These are phyloP conservation scores for Mimas tiliae DNA, from an alignment of 2,888 invertebrate species.

Conservation along the genomic window DNA sequence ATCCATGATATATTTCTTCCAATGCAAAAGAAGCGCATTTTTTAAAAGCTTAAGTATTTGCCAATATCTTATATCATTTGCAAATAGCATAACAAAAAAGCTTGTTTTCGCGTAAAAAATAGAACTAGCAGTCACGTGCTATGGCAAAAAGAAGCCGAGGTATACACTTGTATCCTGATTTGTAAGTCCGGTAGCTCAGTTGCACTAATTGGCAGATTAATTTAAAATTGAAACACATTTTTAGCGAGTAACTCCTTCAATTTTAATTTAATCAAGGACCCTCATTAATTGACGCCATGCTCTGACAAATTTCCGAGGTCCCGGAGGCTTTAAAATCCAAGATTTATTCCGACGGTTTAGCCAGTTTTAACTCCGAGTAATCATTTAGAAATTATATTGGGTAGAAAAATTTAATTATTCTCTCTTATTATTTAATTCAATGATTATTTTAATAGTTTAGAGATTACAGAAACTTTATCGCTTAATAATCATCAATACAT, in stretches of 20 bases:
- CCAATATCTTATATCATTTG: background rate
- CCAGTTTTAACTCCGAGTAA: background rate
- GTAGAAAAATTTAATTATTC: background rate
- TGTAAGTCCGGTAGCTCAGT: background rate
- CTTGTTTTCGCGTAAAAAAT: conserved; percentile 12
- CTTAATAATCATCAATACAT: no score
- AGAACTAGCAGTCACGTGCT: background rate
- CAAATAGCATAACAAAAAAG: background rate
- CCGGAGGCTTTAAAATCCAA: conserved; percentile 34
- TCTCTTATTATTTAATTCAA: background rate
- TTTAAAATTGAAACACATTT: conserved; percentile 28
- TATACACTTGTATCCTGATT: conserved; percentile 6
- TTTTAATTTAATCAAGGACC: conserved; percentile 41
- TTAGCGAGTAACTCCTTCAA: conserved; percentile 36
- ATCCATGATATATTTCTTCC: no score
- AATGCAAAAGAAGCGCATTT: no score
- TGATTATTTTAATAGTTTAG: background rate
- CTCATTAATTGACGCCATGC: conserved; percentile 38
- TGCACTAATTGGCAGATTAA: conserved; percentile 23
- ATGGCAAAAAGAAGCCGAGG: background rate
- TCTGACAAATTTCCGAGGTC: conserved; percentile 32
- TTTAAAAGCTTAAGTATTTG: background rate
- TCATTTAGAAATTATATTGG: conserved; percentile 4
- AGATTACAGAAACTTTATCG: background rate
- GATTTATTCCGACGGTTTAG: conserved; percentile 24